Percentiles rank a stretch among this genome's conserved stretches.
Conservation (phyloP, 2,888 invertebrate species). For the Apeira syringaria region DNA sequence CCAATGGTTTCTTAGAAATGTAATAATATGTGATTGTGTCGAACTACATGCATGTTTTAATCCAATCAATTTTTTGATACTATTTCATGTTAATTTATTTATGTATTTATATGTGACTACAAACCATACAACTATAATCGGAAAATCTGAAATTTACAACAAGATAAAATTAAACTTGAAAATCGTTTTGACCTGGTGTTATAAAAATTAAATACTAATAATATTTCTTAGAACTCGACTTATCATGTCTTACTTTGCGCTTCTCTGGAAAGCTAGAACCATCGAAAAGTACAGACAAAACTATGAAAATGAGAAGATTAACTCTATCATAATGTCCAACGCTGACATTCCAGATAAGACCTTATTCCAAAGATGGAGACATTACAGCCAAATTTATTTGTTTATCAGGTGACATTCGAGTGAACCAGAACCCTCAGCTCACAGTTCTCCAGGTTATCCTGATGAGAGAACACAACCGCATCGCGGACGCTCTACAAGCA, state of each 20-base stretch:
- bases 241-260: constrained; percentile 84
- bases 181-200: too few species aligned
- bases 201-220: too few species aligned
- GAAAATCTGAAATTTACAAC: too few species aligned
- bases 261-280: constrained; percentile 80
- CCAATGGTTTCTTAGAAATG: too few species aligned
- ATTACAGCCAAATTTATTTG: constrained; percentile 70
- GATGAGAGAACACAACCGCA: constrained; percentile 89
- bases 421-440: constrained; percentile 89
- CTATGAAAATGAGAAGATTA: constrained; percentile 83
- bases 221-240: too few species aligned
- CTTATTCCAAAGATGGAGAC: constrained; percentile 72
- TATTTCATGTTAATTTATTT: too few species aligned
- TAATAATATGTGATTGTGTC: too few species aligned
- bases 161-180: too few species aligned
- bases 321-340: constrained; percentile 72
- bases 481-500: constrained; percentile 83
- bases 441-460: constrained; percentile 87
- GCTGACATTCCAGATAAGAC: constrained; percentile 65
- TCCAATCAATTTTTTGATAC: too few species aligned
- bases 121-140: too few species aligned
- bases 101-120: too few species aligned
- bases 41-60: too few species aligned
- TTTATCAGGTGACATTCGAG: constrained; percentile 86
- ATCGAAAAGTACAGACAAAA: constrained; percentile 72